A percentile compares a stretch with the other conserved stretches of the same genome.
These are phyloP conservation scores for Lydus trimaculatus DNA, from an alignment of 2,888 invertebrate genomes.

Conservation along the genomic window DNA sequence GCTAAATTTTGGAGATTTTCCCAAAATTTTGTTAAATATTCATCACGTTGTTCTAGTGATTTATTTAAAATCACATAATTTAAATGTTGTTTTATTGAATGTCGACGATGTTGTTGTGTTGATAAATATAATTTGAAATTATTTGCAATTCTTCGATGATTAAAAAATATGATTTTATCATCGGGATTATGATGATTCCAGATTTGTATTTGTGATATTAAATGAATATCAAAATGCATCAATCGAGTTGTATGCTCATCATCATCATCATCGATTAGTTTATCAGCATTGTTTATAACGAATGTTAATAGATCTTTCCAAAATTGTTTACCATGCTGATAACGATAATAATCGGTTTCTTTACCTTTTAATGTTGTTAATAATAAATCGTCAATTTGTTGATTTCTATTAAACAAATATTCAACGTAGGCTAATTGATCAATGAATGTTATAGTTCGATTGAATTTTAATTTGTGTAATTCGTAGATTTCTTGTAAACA, in stretches of 20 bases:
- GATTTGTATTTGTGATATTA: not conserved
- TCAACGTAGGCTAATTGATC: not conserved
- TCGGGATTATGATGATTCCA: not conserved
- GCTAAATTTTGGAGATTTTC: not conserved
- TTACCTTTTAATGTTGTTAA: not conserved
- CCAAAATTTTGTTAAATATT: conserved; percentile 33
- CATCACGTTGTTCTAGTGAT: not conserved
- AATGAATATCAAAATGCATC: not conserved
- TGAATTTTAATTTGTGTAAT: not conserved
- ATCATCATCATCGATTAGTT: not conserved
- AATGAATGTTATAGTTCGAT: not conserved
- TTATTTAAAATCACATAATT: not conserved
- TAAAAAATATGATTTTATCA: not conserved
- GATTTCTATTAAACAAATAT: not conserved
- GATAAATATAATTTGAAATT: not conserved
- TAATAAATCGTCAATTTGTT: not conserved
- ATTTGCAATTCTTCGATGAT: not conserved
- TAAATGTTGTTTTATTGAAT: too few relatives aligned
- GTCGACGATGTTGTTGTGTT: not conserved
- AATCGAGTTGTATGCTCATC: too few relatives aligned
- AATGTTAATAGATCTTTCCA: not conserved
- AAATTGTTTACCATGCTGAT: not conserved
- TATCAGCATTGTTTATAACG: not conserved
- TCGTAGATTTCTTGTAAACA: not conserved
- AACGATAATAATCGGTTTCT: not conserved